These are phyloP conservation scores for Anisognathus igniventris DNA, from an alignment of 2,797 vertebrate genomes.

Conservation along the genomic window DNA sequence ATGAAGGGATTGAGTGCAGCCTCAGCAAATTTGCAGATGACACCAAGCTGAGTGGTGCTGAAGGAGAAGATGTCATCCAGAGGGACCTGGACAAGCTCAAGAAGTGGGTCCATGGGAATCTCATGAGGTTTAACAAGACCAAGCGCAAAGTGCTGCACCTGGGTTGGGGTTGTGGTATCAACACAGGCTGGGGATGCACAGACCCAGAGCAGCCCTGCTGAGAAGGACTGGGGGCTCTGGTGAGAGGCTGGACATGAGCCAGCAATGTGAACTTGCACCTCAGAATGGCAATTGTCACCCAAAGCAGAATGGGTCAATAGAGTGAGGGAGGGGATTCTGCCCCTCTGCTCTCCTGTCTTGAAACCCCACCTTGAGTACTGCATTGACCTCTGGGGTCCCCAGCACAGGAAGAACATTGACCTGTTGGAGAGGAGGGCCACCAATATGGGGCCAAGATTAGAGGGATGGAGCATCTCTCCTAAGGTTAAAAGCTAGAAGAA, in stretches of 20 bases:
- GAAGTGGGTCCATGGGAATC: background rate
- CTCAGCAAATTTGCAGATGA: background rate
- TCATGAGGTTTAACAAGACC: background rate
- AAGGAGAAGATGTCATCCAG: background rate
- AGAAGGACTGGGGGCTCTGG: background rate
- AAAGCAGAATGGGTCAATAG: background rate
- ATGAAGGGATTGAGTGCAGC: fast-evolving
- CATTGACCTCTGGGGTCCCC: background rate
- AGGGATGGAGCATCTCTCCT: background rate
- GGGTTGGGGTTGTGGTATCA: background rate
- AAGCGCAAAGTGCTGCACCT: background rate
- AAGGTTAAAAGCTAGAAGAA: background rate
- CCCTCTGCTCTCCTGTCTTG: background rate
- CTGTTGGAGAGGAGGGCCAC: background rate
- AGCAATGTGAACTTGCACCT: too few relatives aligned
- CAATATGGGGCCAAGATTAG: background rate
- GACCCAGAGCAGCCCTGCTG: background rate
- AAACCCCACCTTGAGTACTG: background rate
- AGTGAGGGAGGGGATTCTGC: background rate
- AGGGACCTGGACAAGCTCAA: background rate
- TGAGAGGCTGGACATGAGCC: background rate
- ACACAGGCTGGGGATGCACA: background rate
- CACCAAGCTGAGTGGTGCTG: background rate
- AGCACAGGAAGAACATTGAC: background rate
- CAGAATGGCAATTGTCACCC: background rate